Percentiles rank a stretch among this genome's conserved stretches.
Evolutionary conservation across 2,888 invertebrate species (phyloP).

Genomic region (Abscondita cerata): DNA sequence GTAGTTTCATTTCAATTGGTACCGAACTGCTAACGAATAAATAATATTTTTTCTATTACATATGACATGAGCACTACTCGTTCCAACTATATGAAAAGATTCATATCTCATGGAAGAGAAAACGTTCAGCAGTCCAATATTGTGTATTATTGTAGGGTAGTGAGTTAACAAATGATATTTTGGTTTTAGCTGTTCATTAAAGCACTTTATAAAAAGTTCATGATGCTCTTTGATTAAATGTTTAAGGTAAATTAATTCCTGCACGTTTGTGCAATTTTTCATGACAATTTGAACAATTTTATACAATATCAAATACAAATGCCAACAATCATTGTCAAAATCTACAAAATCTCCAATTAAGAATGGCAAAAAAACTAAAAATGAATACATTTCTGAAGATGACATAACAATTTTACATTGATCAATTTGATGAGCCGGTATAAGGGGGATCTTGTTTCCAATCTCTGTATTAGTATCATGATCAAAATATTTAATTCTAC

Average conservation of each 20-base stretch:
- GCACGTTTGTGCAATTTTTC: neutral
- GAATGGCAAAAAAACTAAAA: constrained; percentile 14
- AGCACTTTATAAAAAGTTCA: constrained; percentile 18
- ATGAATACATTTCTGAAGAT: constrained; percentile 18
- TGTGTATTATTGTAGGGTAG: neutral
- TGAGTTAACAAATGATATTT: constrained; percentile 32
- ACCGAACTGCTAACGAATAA: too few relatives aligned
- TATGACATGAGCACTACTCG: too few relatives aligned
- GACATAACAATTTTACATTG: constrained; percentile 16
- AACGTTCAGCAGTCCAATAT: neutral
- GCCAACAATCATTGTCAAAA: constrained; percentile 14
- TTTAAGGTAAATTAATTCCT: constrained; percentile 14
- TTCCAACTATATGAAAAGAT: too few relatives aligned
- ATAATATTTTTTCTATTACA: too few relatives aligned
- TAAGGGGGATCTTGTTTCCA: constrained; percentile 17
- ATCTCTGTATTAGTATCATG: constrained; percentile 12
- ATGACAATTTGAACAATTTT: constrained; percentile 14
- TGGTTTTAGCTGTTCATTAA: constrained; percentile 23
- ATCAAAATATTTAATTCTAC: constrained; percentile 25
- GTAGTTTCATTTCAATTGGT: too few relatives aligned
- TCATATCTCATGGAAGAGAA: too few relatives aligned
- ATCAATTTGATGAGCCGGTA: constrained; percentile 7
- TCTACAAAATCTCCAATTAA: constrained; percentile 20
- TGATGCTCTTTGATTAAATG: constrained; percentile 27
- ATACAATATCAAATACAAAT: neutral